phyloP scores from a whole-genome alignment of 2,888 invertebrate species.

The Pseudoips prasinana region DNA sequence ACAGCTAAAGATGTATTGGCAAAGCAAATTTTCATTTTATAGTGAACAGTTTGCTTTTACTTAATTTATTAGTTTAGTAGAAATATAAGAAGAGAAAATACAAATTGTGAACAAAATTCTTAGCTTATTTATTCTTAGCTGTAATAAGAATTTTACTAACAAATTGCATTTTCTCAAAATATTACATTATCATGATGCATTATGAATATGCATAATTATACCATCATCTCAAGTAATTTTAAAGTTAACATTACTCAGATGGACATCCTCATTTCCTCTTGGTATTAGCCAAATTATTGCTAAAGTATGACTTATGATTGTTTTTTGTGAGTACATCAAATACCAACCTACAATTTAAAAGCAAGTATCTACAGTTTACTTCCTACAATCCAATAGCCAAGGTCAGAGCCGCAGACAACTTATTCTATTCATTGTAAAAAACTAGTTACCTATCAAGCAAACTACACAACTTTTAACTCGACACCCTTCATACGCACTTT shows the following conservation, averaged over 20 bases:
- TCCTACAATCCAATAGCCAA: constrained; percentile 82
- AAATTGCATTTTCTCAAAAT: no score
- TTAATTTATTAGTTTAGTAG: no score
- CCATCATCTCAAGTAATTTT: no score
- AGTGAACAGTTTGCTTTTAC: no score
- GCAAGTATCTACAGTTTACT: constrained; percentile 79
- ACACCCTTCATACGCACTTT: constrained; percentile 11
- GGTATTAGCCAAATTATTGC: constrained; percentile 35
- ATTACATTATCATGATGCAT: no score
- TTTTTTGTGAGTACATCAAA: constrained; percentile 80
- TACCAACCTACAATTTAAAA: constrained; percentile 80
- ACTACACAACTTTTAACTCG: constrained; percentile 28
- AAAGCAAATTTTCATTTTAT: no score
- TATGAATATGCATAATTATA: no score
- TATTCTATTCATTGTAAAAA: constrained; percentile 73
- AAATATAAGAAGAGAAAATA: no score
- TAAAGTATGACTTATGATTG: constrained; percentile 56
- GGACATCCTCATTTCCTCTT: constrained; percentile 22
- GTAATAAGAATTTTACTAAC: no score
- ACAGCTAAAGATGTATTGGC: no score
- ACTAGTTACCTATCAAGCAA: constrained; percentile 60
- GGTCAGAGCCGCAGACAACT: constrained; percentile 75
- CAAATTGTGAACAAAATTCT: no score
- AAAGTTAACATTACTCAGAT: background rate
- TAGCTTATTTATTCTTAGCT: no score